phyloP scores from a whole-genome alignment of 2,888 invertebrate genomes.

The Helleia helle region DNA sequence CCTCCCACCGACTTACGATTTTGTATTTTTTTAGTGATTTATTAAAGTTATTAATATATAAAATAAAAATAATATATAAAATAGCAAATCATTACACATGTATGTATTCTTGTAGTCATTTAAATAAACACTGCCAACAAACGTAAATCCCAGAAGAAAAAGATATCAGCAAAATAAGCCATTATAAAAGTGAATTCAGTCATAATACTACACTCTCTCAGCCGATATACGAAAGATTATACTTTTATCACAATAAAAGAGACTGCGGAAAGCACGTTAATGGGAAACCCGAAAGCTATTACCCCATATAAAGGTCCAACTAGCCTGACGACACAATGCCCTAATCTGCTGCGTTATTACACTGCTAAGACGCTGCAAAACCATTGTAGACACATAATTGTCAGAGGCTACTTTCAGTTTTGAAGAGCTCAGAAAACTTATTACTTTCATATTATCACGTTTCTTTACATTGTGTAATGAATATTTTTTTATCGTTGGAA shows the following conservation, averaged over 20 bases:
- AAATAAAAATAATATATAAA: no score
- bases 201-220: no score
- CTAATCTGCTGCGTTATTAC: conserved; percentile 29
- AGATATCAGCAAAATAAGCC: no score
- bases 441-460: conserved; percentile 10
- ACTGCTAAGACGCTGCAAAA: conserved; percentile 21
- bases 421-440: conserved; percentile 18
- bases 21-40: no score
- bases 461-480: conserved; percentile 3
- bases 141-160: no score
- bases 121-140: no score
- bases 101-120: no score
- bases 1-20: no score
- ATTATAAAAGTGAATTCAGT: no score
- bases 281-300: conserved; percentile 30
- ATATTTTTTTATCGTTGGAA: not conserved
- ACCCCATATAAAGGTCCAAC: conserved; percentile 33
- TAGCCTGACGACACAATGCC: conserved; percentile 26
- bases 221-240: conserved; percentile 16
- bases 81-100: no score
- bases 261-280: conserved; percentile 22
- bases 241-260: conserved; percentile 17
- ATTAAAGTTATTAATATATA: no score
- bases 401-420: conserved; percentile 17
- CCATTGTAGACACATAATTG: conserved; percentile 25